Conservation (phyloP, 1,140 invertebrate genomes). For the Hermetia illucens region DNA sequence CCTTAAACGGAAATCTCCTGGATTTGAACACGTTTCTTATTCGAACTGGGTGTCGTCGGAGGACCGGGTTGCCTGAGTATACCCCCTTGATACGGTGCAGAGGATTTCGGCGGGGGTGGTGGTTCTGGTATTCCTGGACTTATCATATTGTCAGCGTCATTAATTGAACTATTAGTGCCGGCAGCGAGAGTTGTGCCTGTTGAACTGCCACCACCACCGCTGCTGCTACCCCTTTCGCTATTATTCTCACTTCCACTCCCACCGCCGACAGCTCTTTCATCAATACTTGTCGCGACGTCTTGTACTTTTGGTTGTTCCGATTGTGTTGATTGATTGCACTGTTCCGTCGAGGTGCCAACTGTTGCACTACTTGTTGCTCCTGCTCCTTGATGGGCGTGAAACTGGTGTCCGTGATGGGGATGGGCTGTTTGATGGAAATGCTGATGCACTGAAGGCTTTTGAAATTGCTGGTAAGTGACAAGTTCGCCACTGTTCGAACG, state of each 20-base stretch:
- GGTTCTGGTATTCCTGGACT: slow-evolving; percentile 48
- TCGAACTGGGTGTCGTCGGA: slow-evolving; percentile 42
- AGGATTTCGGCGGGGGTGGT: slow-evolving; percentile 48
- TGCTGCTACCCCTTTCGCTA: slow-evolving; percentile 33
- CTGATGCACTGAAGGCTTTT: neutral
- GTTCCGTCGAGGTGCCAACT: neutral
- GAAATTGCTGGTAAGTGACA: slow-evolving; percentile 1
- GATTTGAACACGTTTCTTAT: slow-evolving; percentile 75
- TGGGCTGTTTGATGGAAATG: neutral
- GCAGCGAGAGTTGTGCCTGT: slow-evolving; percentile 18
- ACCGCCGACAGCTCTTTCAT: slow-evolving; percentile 14
- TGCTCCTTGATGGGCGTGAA: neutral
- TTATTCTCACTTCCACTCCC: slow-evolving; percentile 15
- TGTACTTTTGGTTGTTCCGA: slow-evolving; percentile 3
- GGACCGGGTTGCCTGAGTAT: slow-evolving; percentile 44
- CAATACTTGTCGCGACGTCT: slow-evolving; percentile 5
- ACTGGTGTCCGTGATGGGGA: neutral
- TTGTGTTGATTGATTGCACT: slow-evolving; percentile 8
- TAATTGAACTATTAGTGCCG: slow-evolving; percentile 30
- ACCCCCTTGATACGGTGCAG: slow-evolving; percentile 38
- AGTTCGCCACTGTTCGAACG: slow-evolving; percentile 4
- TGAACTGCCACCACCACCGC: slow-evolving; percentile 13
- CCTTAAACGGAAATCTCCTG: slow-evolving; percentile 78
- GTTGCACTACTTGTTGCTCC: neutral
- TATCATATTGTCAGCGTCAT: slow-evolving; percentile 26